Evolutionary conservation across 2,797 vertebrate genomes (phyloP), one percentile per base, ranked within the genome.

Genomic region (Dendrocincla tyrannina): DNA sequence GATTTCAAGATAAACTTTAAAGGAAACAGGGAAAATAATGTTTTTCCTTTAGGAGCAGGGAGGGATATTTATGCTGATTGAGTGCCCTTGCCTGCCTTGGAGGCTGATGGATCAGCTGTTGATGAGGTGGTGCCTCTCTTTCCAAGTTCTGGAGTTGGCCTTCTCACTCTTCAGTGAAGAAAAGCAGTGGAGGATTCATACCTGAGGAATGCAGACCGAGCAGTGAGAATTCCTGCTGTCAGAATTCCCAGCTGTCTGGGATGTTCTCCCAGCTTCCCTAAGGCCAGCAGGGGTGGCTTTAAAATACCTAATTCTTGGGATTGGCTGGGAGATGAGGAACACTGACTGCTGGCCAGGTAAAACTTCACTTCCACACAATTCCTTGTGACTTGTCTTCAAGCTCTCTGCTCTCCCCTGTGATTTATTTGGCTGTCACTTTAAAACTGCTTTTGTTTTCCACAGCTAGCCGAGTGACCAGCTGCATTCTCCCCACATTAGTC

Each of bases 331-430:
- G 46, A 2, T 3, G 22, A 23, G 78, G 13, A 39, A 3, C 12
- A 0, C 0, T 4, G 44, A 50, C 47, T 13, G 64, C 4, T 4
- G 28, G 10, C 68, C 41, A 14, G 47, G n/a, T 14, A n/a, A 8
- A 55, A 28, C 47, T 46, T 49, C 20, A 10, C 8, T 6, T 4
- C 14, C 49, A 7, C 28, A 1, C 13, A 42, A 27, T 24, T 37
- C 68, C 77, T 12, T 2, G 24, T 13, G 19, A 5, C 27, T 44
- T 2, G 3, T 23, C 76, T 59, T 47, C 41, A 25, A 7, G 7
- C 18, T 6, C 11, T 10, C 55, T 28, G 4, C 10, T 32, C 35
- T 52, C 37, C 49, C 20, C 32, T 5, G 12, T 18, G 49, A 2
- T 41, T 80, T 23, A 6, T 33, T 49, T 3, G 7, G 30, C 66